phyloP scores from a whole-genome alignment of 2,797 vertebrate genomes.

The Pipistrellus nathusii region DNA sequence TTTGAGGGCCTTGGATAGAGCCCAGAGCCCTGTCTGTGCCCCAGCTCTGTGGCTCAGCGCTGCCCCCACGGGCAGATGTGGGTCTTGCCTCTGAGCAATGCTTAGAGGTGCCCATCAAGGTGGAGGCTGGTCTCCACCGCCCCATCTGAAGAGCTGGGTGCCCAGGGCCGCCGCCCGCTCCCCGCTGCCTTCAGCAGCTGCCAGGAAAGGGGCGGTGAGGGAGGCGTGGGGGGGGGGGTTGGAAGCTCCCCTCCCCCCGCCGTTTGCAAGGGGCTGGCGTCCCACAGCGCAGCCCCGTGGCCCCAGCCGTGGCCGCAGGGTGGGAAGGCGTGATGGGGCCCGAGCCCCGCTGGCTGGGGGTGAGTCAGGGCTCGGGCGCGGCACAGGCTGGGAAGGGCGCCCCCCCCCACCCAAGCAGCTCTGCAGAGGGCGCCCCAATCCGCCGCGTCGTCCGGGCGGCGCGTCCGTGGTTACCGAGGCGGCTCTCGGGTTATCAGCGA shows the following conservation, averaged over 20 bases:
- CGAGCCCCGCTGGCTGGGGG: too few species aligned
- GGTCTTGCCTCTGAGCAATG: neutral
- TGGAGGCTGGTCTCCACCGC: neutral
- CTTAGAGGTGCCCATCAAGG: neutral
- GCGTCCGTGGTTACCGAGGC: slow-evolving; percentile 45
- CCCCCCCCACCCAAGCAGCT: too few species aligned
- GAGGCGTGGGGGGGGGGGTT: fast-evolving
- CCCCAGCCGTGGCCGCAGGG: fast-evolving
- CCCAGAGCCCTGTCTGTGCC: fast-evolving
- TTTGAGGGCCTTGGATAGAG: neutral
- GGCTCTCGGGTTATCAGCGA: slow-evolving; percentile 74
- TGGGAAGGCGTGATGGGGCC: fast-evolving
- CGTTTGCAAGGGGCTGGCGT: fast-evolving
- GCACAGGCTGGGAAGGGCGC: neutral
- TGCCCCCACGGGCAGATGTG: neutral
- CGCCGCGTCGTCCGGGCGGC: neutral
- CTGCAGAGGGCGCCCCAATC: neutral
- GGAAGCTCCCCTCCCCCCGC: fast-evolving
- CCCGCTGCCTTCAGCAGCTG: neutral
- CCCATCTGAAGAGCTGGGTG: neutral
- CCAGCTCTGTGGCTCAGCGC: neutral
- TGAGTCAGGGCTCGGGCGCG: neutral
- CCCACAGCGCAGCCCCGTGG: neutral
- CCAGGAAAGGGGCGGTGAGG: neutral
- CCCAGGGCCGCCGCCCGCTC: neutral